Evolutionary conservation across 2,797 vertebrate species (phyloP).

Genomic region (Tragelaphus eurycerus): DNA sequence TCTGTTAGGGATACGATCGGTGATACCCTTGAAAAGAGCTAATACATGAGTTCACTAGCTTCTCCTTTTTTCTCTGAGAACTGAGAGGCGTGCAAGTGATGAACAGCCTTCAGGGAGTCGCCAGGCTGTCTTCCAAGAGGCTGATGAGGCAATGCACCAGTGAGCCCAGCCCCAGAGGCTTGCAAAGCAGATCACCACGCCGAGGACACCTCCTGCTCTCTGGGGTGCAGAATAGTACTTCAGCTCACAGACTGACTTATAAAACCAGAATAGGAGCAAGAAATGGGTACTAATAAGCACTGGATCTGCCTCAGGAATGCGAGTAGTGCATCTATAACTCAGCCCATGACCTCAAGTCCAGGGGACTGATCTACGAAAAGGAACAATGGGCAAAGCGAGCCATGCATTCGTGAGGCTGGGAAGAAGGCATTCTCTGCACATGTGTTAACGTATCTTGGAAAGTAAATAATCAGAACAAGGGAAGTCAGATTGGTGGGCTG

Average conservation of each 20-base stretch:
- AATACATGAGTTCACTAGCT: neutral
- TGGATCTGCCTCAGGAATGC: neutral
- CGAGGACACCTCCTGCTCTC: neutral
- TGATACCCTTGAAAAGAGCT: neutral
- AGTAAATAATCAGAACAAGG: neutral
- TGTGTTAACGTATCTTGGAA: neutral
- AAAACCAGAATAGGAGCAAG: neutral
- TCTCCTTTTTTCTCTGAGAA: neutral
- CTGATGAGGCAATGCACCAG: neutral
- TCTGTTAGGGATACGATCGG: neutral
- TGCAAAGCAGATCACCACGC: neutral
- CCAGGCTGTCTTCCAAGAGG: neutral
- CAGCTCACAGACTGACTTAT: neutral
- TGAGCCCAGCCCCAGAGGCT: neutral
- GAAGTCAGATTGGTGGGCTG: neutral
- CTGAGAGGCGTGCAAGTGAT: neutral
- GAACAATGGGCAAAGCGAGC: neutral
- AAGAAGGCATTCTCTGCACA: neutral
- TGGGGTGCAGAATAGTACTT: neutral
- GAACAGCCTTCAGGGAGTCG: neutral
- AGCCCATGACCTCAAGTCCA: neutral
- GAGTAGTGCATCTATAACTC: neutral
- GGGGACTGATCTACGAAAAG: neutral
- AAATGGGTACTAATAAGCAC: neutral
- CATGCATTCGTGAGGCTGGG: neutral